Conservation (phyloP, 2,888 invertebrate genomes). For the Habrosyne pyritoides region DNA sequence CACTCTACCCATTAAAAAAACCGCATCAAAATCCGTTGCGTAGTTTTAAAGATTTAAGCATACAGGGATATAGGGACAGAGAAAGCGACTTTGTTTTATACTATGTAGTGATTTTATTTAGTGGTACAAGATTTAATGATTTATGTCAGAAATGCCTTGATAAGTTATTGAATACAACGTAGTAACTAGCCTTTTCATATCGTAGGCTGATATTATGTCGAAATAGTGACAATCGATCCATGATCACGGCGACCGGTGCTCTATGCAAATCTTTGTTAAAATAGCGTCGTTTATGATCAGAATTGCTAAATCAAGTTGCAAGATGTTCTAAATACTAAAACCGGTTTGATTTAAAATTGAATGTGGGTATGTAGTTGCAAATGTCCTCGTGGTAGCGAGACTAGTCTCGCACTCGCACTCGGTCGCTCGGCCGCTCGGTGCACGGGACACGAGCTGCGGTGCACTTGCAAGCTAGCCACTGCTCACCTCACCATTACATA, state of each 20-base stretch:
- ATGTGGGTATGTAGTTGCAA: conserved; percentile 30
- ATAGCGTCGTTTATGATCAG: conserved; percentile 12
- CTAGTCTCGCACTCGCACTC: neutral
- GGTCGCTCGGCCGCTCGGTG: conserved; percentile 8
- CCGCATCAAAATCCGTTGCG: too few relatives aligned
- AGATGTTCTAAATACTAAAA: conserved; percentile 29
- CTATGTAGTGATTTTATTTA: too few relatives aligned
- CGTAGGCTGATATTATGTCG: conserved; percentile 13
- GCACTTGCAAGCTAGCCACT: conserved; percentile 36
- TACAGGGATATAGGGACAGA: too few relatives aligned
- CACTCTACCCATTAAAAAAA: too few relatives aligned
- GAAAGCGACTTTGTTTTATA: too few relatives aligned
- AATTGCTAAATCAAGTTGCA: conserved; percentile 27
- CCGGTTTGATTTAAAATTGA: conserved; percentile 30
- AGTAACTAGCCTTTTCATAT: neutral
- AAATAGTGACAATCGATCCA: conserved; percentile 18
- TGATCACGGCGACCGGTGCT: conserved; percentile 8
- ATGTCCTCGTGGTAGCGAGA: conserved; percentile 34
- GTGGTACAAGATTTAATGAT: too few relatives aligned
- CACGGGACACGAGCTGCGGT: conserved; percentile 19
- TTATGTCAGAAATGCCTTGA: neutral
- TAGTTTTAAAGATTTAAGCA: too few relatives aligned
- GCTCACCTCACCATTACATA: conserved; percentile 59
- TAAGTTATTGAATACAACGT: neutral
- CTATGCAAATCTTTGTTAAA: conserved; percentile 3